A percentile compares a stretch with the other conserved stretches of the same genome.
These are phyloP conservation scores for Shargacucullia verbasci DNA, from an alignment of 2,888 invertebrate genomes.

Conservation along the genomic window DNA sequence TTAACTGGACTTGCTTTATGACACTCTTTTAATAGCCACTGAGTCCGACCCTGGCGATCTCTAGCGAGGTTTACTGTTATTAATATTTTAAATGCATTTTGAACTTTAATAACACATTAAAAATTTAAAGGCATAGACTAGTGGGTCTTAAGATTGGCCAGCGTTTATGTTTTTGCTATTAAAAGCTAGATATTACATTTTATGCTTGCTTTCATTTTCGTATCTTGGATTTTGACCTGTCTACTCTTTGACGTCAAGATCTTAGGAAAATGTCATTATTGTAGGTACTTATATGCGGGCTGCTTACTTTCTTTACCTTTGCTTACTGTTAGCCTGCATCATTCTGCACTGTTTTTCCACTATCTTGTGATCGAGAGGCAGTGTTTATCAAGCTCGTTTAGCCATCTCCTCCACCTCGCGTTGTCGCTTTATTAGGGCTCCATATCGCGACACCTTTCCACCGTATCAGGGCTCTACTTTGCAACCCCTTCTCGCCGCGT, in stretches of 20 bases:
- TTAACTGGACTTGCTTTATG: slow-evolving; percentile 77
- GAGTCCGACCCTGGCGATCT: slow-evolving; percentile 64
- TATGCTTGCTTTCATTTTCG: not conserved
- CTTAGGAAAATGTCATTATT: not conserved
- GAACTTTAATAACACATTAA: slow-evolving; percentile 59
- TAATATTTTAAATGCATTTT: slow-evolving; percentile 63
- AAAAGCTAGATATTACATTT: slow-evolving; percentile 12
- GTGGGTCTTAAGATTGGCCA: slow-evolving; percentile 24
- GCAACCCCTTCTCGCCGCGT: too few relatives aligned
- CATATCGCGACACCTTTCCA: too few relatives aligned
- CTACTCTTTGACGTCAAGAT: not conserved
- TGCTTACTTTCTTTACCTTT: too few relatives aligned
- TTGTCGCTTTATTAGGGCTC: too few relatives aligned
- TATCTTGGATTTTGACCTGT: not conserved
- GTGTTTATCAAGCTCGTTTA: too few relatives aligned
- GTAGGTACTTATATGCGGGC: too few relatives aligned
- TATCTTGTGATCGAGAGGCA: too few relatives aligned
- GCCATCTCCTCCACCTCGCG: too few relatives aligned
- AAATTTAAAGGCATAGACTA: slow-evolving; percentile 48
- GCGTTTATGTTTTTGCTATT: slow-evolving; percentile 23
- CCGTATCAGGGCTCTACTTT: too few relatives aligned
- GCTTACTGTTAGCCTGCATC: too few relatives aligned
- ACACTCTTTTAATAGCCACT: slow-evolving; percentile 76
- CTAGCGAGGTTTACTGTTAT: slow-evolving; percentile 49
- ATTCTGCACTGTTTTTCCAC: too few relatives aligned